Evolutionary conservation across 2,113 vertebrate species (phyloP).

Genomic region (Oostethus manadensis): DNA sequence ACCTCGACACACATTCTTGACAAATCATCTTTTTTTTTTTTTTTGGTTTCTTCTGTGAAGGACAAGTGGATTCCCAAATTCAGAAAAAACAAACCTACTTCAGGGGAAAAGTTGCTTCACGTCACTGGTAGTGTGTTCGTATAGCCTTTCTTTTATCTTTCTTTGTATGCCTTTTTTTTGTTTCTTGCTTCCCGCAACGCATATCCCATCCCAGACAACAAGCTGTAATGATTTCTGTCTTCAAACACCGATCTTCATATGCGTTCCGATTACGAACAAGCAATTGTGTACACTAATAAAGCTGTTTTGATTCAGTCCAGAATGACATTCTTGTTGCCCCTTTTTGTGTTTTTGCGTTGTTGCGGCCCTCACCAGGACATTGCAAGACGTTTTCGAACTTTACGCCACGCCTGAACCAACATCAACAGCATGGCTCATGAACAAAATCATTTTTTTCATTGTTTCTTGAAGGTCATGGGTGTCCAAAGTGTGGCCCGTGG

Average conservation of each 20-base stretch:
- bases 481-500: no score
- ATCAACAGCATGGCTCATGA: no score
- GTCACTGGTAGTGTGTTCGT: slow-evolving; percentile 59
- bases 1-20: slow-evolving; percentile 27
- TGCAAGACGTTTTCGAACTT: no score
- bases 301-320: slow-evolving; percentile 79
- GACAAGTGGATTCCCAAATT: slow-evolving; percentile 48
- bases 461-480: no score
- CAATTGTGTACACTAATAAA: slow-evolving; percentile 88
- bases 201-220: slow-evolving; percentile 75
- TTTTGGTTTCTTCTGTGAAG: slow-evolving; percentile 54
- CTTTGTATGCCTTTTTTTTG: slow-evolving; percentile 34
- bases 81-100: slow-evolving; percentile 22
- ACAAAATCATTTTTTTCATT: no score
- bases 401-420: no score
- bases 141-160: slow-evolving; percentile 62
- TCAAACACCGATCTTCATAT: slow-evolving; percentile 72
- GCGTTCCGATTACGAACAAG: slow-evolving; percentile 82
- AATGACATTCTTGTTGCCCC: neutral
- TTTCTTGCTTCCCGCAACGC: slow-evolving; percentile 51
- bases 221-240: slow-evolving; percentile 79
- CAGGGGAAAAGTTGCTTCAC: slow-evolving; percentile 62
- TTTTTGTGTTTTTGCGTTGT: slow-evolving; percentile 6
- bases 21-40: slow-evolving; percentile 17
- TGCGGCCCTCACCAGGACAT: neutral